A percentile compares a stretch with the other conserved stretches of the same genome.
Evolutionary conservation across 2,888 invertebrate species (phyloP).

Genomic region (Schrankia costaestrigalis): DNA sequence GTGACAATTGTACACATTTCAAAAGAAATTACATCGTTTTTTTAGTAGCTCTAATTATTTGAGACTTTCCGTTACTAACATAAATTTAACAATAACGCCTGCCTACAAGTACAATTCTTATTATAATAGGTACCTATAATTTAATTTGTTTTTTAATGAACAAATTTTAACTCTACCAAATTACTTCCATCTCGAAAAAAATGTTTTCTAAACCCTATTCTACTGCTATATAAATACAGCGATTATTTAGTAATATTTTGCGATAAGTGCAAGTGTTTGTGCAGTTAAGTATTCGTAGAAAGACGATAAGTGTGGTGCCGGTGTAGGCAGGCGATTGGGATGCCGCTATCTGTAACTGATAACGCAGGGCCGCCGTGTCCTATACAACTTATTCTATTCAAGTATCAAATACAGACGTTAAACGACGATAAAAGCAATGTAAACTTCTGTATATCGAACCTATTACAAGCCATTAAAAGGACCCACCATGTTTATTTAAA

Average conservation of each 20-base stretch:
- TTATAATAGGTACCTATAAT: too few relatives aligned
- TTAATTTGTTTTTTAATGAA: too few relatives aligned
- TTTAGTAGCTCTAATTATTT: too few relatives aligned
- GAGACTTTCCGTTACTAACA: too few relatives aligned
- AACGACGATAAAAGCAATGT: background rate
- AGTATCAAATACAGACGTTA: background rate
- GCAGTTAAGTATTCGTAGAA: constrained; percentile 65
- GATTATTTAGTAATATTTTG: constrained; percentile 67
- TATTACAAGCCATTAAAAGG: background rate
- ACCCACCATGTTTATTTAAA: constrained; percentile 4
- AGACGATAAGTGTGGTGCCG: constrained; percentile 57
- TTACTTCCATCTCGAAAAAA: too few relatives aligned
- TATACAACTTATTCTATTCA: constrained; percentile 29
- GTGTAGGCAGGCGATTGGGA: constrained; percentile 61
- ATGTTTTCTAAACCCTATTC: too few relatives aligned
- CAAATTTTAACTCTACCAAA: too few relatives aligned
- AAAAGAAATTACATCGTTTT: constrained; percentile 16
- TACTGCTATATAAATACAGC: too few relatives aligned
- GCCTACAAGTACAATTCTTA: too few relatives aligned
- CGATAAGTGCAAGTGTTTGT: constrained; percentile 72
- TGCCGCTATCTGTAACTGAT: constrained; percentile 66
- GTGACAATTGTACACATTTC: constrained; percentile 12
- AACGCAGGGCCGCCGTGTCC: constrained; percentile 44
- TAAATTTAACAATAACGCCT: too few relatives aligned
- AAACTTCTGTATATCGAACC: background rate